Base-by-base conservation (phyloP, 2,888 invertebrate genomes). In the Disparrhopalites patrizii region DNA sequence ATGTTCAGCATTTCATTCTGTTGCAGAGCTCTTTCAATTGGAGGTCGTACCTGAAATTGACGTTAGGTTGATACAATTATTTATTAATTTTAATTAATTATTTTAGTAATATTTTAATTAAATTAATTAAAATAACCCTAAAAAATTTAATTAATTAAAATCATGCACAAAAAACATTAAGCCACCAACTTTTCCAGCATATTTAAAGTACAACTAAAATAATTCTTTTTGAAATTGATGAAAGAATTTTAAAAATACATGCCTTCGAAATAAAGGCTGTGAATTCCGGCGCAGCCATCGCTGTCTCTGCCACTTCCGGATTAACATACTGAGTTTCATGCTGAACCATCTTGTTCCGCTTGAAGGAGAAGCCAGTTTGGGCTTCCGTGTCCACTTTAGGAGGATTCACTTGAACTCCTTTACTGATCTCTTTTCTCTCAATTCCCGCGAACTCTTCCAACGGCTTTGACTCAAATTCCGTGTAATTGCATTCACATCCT, bases 271-370 rank as follows among this genome's bases (percentile, higher is more conserved):
- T 56, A 52, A 73, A 73, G 28, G 64, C 55, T 3, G 60, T 56
- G 63, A 73, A 63, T n/a, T 54, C 61, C n/a, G 66, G 65, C 0
- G 71, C 68, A 30, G 4, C 18, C 55, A 55, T 27, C 8, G n/a
- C 13, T 56, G 30, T 36, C 13, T 67, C 65, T 0, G 65, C 67
- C 23, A 70, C 69, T 51, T 68, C 69, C 5, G 67, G 66, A 1
- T 58, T 56, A 15, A 73, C 56, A 8, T 38, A 50, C 52, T 73
- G 73, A 31, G 64, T 67, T 2, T 73, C 69, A 27, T 71, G 70
- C 31, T 75, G 75, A 18, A 67, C 43, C 69, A 73, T 73, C 69
- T 75, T 75, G 55, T 75, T 75, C 60, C 75, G 40, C 56, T 73
- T 73, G 66, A 75, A 75, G 10, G 68, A 70, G 27, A 71, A 70